Evolutionary conservation across 2,888 invertebrate species (phyloP), one percentile per base, ranked within the genome.

Genomic region (Hydrotaea diabolus): DNA sequence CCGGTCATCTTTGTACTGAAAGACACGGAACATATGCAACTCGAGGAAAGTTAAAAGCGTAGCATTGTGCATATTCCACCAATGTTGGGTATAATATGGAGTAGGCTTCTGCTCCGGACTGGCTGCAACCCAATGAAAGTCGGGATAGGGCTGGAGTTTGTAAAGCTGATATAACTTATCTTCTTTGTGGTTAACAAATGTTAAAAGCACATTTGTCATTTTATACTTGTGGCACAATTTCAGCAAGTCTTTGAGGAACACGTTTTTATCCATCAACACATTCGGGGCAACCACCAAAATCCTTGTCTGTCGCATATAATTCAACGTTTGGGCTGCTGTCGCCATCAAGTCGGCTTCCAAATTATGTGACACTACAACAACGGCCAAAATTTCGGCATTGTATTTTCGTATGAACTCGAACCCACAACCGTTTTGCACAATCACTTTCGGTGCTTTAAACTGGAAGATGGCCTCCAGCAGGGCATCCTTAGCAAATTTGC

Each of bases 21-120:
- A 73, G 8, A 86, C 75, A 1, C 88, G 86, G 0, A 89, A 89
- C 3, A 86, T 46, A 0, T n/a, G n/a, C 87, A 86, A 62, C 88
- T 89, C n/a, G 88, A n/a, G n/a, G n/a, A n/a, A n/a, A n/a, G n/a
- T n/a, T n/a, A n/a, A n/a, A n/a, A 90, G 73, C 0, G 76, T 53
- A 17, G 49, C 53, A 5, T 66, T 66, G n/a, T 19, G 13, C 2
- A 66, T 9, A 5, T 66, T 66, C 31, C 31, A 31, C 31, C 31
- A 31, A 31, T 4, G 3, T 31, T 31, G 15, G 0, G 59, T 26
- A 11, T 11, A 23, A 21, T 55, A 55, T 21, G n/a, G n/a, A n/a
- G n/a, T n/a, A 55, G 13, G 8, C 39, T 11, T 11, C 9, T 39
- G 1, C 17, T 17, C 7, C 5, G 55, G 2, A 2, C 11, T 55